Percentiles rank a stretch among this genome's conserved stretches.
Conservation (phyloP, 2,797 vertebrate genomes). For the Microctenopoma stevenorrisi region DNA sequence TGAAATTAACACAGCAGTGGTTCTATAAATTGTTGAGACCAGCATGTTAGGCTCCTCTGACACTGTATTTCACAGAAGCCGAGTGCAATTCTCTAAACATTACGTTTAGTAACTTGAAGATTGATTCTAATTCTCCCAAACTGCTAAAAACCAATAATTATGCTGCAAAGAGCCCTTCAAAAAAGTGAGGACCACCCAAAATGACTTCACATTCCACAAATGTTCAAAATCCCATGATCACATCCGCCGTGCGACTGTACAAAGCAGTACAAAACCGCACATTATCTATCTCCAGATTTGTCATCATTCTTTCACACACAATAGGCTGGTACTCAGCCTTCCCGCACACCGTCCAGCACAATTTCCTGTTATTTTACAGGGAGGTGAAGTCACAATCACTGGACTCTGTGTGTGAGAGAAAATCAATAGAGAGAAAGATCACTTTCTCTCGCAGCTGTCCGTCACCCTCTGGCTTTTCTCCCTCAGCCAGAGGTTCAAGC, state of each 20-base stretch:
- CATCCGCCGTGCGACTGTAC: constrained; percentile 19
- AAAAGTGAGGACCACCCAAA: background rate
- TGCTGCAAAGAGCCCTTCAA: background rate
- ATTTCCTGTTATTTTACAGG: constrained; percentile 65
- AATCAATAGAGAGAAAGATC: constrained; percentile 23
- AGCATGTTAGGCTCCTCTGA: background rate
- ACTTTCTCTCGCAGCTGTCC: background rate
- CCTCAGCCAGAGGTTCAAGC: background rate
- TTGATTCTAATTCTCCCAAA: background rate
- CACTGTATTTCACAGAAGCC: background rate
- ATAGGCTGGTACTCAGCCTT: constrained; percentile 42
- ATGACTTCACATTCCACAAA: constrained; percentile 34
- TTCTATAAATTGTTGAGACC: background rate
- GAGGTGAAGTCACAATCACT: constrained; percentile 42
- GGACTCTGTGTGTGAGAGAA: constrained; percentile 10
- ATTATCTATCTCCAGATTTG: constrained; percentile 29
- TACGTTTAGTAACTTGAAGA: background rate
- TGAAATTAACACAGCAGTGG: background rate
- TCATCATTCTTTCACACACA: constrained; percentile 47
- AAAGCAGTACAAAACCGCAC: constrained; percentile 12
- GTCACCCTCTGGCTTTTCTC: background rate
- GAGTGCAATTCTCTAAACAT: background rate
- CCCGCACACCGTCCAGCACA: constrained; percentile 43
- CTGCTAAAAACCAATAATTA: background rate
- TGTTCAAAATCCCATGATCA: background rate